Percentiles rank a stretch among this genome's conserved stretches.
Conservation (phyloP, 2,888 invertebrate genomes). For the Macrosoma leucophasiata region DNA sequence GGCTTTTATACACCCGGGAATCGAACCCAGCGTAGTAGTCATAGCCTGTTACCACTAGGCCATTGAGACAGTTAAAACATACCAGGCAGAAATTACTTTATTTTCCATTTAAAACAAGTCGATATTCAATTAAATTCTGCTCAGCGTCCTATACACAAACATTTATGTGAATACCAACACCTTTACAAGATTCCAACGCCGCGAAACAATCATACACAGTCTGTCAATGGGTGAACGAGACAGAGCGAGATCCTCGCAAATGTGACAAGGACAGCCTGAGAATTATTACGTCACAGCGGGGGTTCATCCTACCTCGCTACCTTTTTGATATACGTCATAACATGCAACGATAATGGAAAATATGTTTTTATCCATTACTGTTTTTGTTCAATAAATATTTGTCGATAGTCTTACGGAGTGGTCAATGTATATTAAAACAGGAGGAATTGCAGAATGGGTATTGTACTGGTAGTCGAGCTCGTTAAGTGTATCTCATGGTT, state of each 20-base stretch:
- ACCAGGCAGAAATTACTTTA: too few relatives aligned
- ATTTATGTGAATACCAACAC: too few relatives aligned
- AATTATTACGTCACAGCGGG: conserved; percentile 73
- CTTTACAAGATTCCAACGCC: conserved; percentile 29
- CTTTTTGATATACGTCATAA: conserved; percentile 32
- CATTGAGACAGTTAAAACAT: too few relatives aligned
- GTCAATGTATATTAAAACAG: conserved; percentile 32
- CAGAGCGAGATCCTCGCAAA: conserved; percentile 59
- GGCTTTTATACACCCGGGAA: too few relatives aligned
- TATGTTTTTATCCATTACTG: conserved; percentile 27
- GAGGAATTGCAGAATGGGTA: conserved; percentile 13
- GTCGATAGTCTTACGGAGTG: conserved; percentile 3
- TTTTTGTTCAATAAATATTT: conserved; percentile 16
- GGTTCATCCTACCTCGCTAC: conserved; percentile 50
- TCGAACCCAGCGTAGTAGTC: too few relatives aligned
- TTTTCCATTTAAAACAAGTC: too few relatives aligned
- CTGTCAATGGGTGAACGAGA: conserved; percentile 65
- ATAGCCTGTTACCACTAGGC: too few relatives aligned
- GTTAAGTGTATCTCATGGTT: conserved; percentile 67
- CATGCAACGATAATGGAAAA: conserved; percentile 11
- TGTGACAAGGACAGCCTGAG: conserved; percentile 64
- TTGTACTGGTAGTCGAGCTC: conserved; percentile 50
- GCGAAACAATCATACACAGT: conserved; percentile 62
- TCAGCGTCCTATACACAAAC: too few relatives aligned
- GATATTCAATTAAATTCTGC: too few relatives aligned